Evolutionary conservation across 2,797 vertebrate genomes (phyloP), one percentile per base, ranked within the genome.

Genomic region (Salarias fasciatus): DNA sequence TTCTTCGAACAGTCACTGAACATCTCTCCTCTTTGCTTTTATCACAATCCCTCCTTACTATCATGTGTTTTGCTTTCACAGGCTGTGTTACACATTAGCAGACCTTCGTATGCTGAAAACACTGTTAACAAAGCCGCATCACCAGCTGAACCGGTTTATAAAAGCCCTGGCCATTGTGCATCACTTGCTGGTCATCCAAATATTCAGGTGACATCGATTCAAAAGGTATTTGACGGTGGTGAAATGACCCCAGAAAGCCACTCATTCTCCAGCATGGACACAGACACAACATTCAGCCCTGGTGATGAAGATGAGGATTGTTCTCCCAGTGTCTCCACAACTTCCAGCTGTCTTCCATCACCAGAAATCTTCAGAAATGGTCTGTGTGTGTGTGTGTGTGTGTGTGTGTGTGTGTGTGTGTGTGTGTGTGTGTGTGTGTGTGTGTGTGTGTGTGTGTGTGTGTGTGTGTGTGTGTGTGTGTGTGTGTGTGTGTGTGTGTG

Each of bases 301-400:
- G 75, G 63, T 12, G 54, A 69, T 0, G 53, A 69, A 1, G 61
- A 72, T n/a, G 70, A 54, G 14, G 31, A 63, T 18, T 65, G 57
- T 28, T 80, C 15, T 36, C 48, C 55, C 2, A 37, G 35, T 40
- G 12, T 13, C 11, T 82, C 71, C 8, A 9, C 36, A 37, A 44
- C 35, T 2, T 72, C 87, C 36, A 87, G 44, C 53, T 75, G 64
- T 54, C 82, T 85, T 11, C 72, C 92, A 2, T 95, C 94, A 15
- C 94, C 95, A 5, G 96, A 98, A 88, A 86, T 88, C 41, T 94
- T 97, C 77, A 84, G 89, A 81, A 77, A 42, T 46, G 92, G 94
- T 97, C 63, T 73, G 82, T 83, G 13, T 35, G 13, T 31, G 5
- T n/a, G n/a, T 53, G 24, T 8, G 5, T 3, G 5, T 54, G 18